Evolutionary conservation across 2,113 vertebrate genomes (phyloP), one percentile per base, ranked within the genome.

Genomic region (Thymallus thymallus): DNA sequence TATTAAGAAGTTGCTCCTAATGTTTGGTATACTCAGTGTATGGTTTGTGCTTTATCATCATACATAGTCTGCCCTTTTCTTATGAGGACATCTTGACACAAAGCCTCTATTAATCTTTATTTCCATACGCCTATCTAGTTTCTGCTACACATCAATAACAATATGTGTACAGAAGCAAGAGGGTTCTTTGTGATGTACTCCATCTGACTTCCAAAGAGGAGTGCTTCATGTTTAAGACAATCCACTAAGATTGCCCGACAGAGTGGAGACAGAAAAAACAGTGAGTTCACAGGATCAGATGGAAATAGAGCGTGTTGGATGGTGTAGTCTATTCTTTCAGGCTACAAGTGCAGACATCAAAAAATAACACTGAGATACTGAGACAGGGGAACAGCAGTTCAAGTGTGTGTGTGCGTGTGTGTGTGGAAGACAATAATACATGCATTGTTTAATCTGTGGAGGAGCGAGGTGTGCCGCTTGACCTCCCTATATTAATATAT

Each of bases 331-430:
- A 18, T 55, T 18, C 4, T 55, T 55, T 55, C 20, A 55, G 51
- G 51, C 51, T 55, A 20, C 4, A 55, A 55, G 13, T 55, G 51
- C 51, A 55, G 51, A 55, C 16, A 55, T 55, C 51, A 16, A 55
- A 20, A 55, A 55, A 55, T 55, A 55, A 55, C 35, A 41, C 35
- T 41, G 51, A 16, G 18, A 20, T 55, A 55, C 51, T 16, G 63
- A 30, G 26, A 65, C 29, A 18, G 10, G 29, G 45, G 46, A 18
- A 55, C 51, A 6, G 51, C 32, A 35, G 29, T 32, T 12, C 32
- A 32, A n/a, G 67, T 68, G 32, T 22, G n/a, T 68, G 67, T 48
- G 68, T 69, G 68, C 29, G 35, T 26, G 20, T 69, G 68, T 51
- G 67, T 14, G 20, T 51, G 13, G 60, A 4, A 24, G 60, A 22